Evolutionary conservation across 1,140 invertebrate genomes (phyloP), one percentile per base, ranked within the genome.

Genomic region (Cotesia glomerata): DNA sequence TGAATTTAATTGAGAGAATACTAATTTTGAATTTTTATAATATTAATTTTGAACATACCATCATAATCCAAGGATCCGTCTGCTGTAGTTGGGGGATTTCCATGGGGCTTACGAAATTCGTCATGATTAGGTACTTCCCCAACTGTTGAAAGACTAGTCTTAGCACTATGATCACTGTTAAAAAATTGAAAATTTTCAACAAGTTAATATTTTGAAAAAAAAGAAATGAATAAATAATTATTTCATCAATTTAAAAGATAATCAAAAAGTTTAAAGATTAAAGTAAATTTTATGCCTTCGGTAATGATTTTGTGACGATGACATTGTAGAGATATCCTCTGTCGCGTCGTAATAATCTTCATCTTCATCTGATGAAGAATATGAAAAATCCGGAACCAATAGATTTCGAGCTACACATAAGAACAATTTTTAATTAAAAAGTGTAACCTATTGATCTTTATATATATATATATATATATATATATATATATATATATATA

Each of bases 331-430:
- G 9, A 91, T 91, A 75, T 91, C 91, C 77, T 97, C 95, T 75
- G 95, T 93, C 7, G 97, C 97, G 89, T 99, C 97, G 84, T 92
- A 98, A 86, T 96, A 98, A 85, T 98, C 96, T 75, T 99, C 97
- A 81, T 98, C 97, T 78, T 97, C 97, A 83, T 98, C 97, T 49
- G 96, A 98, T 80, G 95, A 97, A 0, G 96, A 98, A 86, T 98
- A 98, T 0, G 96, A 98, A 63, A 93, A 96, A 80, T 95, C 95
- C 26, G 95, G 96, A 45, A 97, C 93, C 35, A 90, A 86, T 45
- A 91, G 86, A 64, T 89, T 88, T 72, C 82, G 81, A 54, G 78
- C 80, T 74, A 76, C 58, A 66, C 78, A 72, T 78, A 59, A 63
- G 36, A 56, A 76, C 36, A 51, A 45, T 59, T 13, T 65, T 59